These are phyloP conservation scores for Zaprionus camerounensis DNA, from an alignment of 1,140 invertebrate genomes.

Conservation along the genomic window DNA sequence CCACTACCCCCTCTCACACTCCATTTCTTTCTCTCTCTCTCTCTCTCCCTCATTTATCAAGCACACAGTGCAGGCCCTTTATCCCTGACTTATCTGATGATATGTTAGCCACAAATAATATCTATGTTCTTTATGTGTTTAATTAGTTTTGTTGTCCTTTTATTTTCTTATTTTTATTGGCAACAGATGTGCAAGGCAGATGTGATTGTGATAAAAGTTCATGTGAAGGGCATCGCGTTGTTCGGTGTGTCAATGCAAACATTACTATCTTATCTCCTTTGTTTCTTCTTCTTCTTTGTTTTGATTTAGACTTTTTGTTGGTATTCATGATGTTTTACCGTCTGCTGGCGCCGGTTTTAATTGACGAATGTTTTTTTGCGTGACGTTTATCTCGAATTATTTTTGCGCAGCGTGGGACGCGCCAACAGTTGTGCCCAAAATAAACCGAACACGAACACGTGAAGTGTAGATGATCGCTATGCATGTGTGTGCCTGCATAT, in stretches of 20 bases:
- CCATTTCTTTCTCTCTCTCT: neutral
- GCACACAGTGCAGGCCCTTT: neutral
- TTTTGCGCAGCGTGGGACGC: slow-evolving; percentile 50
- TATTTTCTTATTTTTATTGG: neutral
- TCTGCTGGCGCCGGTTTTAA: slow-evolving; percentile 22
- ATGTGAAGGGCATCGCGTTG: slow-evolving; percentile 2
- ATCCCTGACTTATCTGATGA: neutral
- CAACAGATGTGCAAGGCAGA: slow-evolving; percentile 1
- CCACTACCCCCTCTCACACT: neutral
- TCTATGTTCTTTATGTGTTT: neutral
- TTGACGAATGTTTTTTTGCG: slow-evolving; percentile 28
- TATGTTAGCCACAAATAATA: neutral
- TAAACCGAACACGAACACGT: slow-evolving; percentile 54
- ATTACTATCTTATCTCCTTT: slow-evolving; percentile 13
- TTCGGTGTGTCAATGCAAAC: neutral
- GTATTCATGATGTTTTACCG: slow-evolving; percentile 7
- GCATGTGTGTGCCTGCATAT: neutral
- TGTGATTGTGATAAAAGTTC: neutral
- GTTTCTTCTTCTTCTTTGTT: slow-evolving; percentile 21
- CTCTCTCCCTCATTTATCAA: too few relatives aligned
- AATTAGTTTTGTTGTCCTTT: neutral
- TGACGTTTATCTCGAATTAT: slow-evolving; percentile 54
- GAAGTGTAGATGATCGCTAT: slow-evolving; percentile 51
- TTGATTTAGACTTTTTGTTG: slow-evolving; percentile 35
- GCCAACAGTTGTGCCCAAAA: slow-evolving; percentile 35